Evolutionary conservation across 2,888 invertebrate species (phyloP).

Genomic region (Euclidia mi): DNA sequence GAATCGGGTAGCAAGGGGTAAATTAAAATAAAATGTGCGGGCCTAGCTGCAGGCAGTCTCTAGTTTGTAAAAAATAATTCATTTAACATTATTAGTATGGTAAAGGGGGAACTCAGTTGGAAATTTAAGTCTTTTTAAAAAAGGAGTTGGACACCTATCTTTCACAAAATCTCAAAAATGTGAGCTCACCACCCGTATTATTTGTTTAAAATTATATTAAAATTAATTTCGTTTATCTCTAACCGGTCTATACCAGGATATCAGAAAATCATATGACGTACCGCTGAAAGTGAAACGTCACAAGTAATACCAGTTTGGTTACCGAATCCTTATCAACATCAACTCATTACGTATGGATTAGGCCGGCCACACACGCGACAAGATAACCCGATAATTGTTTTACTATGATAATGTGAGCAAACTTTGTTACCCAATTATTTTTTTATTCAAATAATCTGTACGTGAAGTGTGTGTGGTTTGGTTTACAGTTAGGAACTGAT

Average conservation of each 20-base stretch:
- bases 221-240: not conserved
- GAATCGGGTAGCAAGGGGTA: too few relatives aligned
- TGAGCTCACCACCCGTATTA: too few relatives aligned
- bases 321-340: slow-evolving; percentile 43
- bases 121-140: too few relatives aligned
- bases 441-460: slow-evolving; percentile 7
- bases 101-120: too few relatives aligned
- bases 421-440: not conserved
- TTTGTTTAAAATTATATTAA: too few relatives aligned
- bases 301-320: slow-evolving; percentile 34
- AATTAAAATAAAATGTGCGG: too few relatives aligned
- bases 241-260: not conserved
- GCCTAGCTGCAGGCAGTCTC: too few relatives aligned
- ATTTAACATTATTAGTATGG: too few relatives aligned
- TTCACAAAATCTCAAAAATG: too few relatives aligned
- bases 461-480: not conserved
- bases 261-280: not conserved
- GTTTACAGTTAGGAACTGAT: not conserved
- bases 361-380: slow-evolving; percentile 67
- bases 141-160: too few relatives aligned
- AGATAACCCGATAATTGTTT: slow-evolving; percentile 60
- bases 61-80: too few relatives aligned
- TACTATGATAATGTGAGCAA: slow-evolving; percentile 34
- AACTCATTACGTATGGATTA: slow-evolving; percentile 62
- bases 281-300: slow-evolving; percentile 34